These are phyloP conservation scores for Uromys caudimaculatus DNA, from an alignment of 2,797 vertebrate species.

Conservation along the genomic window DNA sequence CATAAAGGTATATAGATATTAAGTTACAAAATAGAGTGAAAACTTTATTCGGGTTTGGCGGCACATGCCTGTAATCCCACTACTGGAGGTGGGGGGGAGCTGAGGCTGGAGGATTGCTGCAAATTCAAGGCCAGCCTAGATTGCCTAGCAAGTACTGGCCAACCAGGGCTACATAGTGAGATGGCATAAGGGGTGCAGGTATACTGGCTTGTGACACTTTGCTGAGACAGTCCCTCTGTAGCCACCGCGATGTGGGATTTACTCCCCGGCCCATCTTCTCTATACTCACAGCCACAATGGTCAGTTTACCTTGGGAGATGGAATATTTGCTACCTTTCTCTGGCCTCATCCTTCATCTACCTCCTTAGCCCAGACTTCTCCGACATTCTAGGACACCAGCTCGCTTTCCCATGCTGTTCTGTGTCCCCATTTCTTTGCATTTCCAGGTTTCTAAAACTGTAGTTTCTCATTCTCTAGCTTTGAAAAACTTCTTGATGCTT, in stretches of 20 bases:
- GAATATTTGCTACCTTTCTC: neutral
- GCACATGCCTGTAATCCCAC: neutral
- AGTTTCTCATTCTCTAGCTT: neutral
- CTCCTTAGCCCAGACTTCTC: neutral
- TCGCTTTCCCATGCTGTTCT: neutral
- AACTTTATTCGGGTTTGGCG: neutral
- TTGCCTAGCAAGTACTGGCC: neutral
- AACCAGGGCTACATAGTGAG: neutral
- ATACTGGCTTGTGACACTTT: slow-evolving; percentile 21
- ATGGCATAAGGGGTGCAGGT: neutral
- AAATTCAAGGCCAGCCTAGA: neutral
- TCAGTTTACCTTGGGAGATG: neutral
- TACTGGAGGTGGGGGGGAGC: neutral
- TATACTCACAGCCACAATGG: neutral
- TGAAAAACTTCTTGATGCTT: neutral
- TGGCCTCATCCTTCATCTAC: fast-evolving
- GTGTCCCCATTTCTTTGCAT: neutral
- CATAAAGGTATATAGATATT: neutral
- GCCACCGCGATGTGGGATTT: neutral
- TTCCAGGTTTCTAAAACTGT: slow-evolving; percentile 11
- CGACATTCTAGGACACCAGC: neutral
- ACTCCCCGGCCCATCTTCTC: neutral
- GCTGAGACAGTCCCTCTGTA: neutral
- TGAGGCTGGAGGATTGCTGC: neutral
- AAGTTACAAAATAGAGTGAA: neutral